These are phyloP conservation scores for Eciton burchellii DNA, from an alignment of 1,140 invertebrate species.

Conservation along the genomic window DNA sequence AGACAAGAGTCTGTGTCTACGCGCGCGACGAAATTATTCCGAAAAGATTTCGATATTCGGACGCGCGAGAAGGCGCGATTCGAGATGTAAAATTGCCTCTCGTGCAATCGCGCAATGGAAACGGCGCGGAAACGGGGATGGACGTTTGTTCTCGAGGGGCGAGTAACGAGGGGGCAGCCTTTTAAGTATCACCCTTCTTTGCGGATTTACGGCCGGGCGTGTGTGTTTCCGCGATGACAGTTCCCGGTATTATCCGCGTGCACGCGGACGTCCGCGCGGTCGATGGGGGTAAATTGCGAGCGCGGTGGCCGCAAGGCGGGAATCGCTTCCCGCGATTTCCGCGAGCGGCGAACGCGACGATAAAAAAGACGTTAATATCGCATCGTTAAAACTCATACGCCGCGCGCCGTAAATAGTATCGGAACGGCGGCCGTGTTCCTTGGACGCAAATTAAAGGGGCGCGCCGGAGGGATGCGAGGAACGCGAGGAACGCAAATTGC, in stretches of 20 bases:
- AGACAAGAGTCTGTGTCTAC: too few relatives aligned
- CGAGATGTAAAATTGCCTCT: background rate
- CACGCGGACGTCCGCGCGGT: background rate
- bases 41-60: conserved; percentile 11
- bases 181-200: conserved; percentile 46
- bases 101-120: background rate
- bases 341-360: background rate
- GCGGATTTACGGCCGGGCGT: conserved; percentile 58
- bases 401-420: conserved; percentile 41
- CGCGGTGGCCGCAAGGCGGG: conserved; percentile 39
- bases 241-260: conserved; percentile 34
- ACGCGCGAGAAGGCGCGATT: too few relatives aligned
- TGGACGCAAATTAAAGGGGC: conserved; percentile 6
- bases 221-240: conserved; percentile 49
- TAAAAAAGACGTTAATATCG: conserved; percentile 33
- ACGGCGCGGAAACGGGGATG: conserved; percentile 22
- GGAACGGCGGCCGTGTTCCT: background rate
- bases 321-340: conserved; percentile 59
- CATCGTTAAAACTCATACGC: conserved; percentile 27
- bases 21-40: background rate
- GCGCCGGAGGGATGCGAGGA: conserved; percentile 16
- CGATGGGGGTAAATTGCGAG: conserved; percentile 41
- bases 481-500: conserved; percentile 46
- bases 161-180: conserved; percentile 39
- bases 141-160: background rate